These are phyloP conservation scores for Sebastes elongatus DNA, from an alignment of 2,797 vertebrate species.

Conservation along the genomic window DNA sequence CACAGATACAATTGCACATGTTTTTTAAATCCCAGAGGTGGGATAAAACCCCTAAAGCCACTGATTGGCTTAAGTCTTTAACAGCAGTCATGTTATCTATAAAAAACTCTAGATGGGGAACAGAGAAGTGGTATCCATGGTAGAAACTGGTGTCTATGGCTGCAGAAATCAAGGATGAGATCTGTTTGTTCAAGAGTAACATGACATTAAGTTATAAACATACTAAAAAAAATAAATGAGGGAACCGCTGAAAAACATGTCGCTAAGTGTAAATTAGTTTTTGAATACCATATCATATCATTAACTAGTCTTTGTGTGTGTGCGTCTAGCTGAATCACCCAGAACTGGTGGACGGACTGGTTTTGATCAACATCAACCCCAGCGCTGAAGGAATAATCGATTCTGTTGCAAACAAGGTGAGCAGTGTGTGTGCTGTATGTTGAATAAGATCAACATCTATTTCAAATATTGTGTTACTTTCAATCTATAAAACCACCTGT, in stretches of 20 bases:
- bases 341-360: slow-evolving; percentile 91
- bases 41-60: neutral
- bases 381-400: slow-evolving; percentile 92
- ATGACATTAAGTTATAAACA: neutral
- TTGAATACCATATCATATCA: neutral
- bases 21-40: neutral
- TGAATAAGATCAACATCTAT: neutral
- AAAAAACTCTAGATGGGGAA: neutral
- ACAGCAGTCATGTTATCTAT: neutral
- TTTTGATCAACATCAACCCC: slow-evolving; percentile 93
- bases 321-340: slow-evolving; percentile 89
- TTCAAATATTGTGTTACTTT: neutral
- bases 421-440: neutral
- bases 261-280: neutral
- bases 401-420: slow-evolving; percentile 91
- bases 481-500: neutral
- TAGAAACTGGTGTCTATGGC: neutral
- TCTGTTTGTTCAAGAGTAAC: neutral
- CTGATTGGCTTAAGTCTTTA: neutral
- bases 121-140: neutral
- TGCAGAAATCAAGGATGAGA: neutral
- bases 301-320: neutral
- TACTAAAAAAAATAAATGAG: neutral
- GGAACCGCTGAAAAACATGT: neutral
- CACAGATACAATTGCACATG: neutral